phyloP scores from a whole-genome alignment of 2,113 vertebrate species.

The Gambusia holbrooki region DNA sequence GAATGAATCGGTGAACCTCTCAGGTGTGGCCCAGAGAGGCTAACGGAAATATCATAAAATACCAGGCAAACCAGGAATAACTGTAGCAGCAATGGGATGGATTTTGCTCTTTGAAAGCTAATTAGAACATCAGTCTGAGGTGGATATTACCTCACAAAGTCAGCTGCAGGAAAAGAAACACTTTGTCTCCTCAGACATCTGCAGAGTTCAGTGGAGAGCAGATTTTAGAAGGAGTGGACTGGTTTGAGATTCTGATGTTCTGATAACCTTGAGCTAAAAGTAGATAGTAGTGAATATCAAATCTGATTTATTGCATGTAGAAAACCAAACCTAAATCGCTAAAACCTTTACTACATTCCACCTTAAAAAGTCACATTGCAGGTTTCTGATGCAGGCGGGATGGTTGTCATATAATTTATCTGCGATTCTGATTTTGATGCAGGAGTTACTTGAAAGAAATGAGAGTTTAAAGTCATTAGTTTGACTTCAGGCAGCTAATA shows the following conservation, averaged over 20 bases:
- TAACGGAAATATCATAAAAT: conserved; percentile 53
- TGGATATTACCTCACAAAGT: not conserved
- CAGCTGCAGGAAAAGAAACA: conserved; percentile 21
- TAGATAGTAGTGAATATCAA: no score
- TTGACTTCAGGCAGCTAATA: no score
- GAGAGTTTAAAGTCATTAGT: no score
- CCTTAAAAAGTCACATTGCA: not conserved
- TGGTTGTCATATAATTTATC: no score
- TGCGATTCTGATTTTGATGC: no score
- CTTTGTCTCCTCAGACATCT: conserved; percentile 21
- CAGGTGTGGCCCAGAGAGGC: conserved; percentile 53
- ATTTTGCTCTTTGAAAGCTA: conserved; percentile 16
- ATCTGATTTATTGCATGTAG: no score
- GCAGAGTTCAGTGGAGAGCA: conserved; percentile 1
- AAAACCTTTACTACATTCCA: not conserved
- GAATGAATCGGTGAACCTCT: conserved; percentile 66
- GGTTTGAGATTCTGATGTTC: no score
- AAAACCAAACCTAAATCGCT: not conserved
- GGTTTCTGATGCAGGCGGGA: not conserved
- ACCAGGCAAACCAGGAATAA: conserved; percentile 29
- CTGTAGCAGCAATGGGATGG: conserved; percentile 4
- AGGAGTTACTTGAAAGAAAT: no score
- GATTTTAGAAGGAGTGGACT: not conserved
- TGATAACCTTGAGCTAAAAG: no score
- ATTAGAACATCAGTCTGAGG: conserved; percentile 24